Evolutionary conservation across 2,797 vertebrate genomes (phyloP).

Genomic region (Syndactyla subalaris): DNA sequence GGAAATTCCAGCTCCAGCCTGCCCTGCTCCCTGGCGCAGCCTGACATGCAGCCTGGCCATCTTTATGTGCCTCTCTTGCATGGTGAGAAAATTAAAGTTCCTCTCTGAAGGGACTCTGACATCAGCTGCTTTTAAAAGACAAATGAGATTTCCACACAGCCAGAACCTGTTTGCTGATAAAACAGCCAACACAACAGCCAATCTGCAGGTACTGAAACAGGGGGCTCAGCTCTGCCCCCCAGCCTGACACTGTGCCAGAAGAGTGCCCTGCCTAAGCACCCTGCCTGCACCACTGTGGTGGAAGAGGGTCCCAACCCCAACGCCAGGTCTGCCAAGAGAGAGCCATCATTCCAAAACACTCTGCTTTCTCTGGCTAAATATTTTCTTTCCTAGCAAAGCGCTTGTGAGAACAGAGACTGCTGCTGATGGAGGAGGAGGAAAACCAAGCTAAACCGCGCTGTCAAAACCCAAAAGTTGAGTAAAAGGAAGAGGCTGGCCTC

Average conservation of each 20-base stretch:
- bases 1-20: not conserved
- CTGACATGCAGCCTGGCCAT: no score
- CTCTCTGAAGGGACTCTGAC: not conserved
- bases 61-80: not conserved
- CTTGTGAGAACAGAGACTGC: not conserved
- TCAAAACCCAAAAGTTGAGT: not conserved
- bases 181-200: not conserved
- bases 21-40: not conserved
- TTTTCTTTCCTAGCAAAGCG: not conserved
- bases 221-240: not conserved
- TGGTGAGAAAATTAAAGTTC: not conserved
- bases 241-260: no score
- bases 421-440: not conserved
- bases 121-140: not conserved
- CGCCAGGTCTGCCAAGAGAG: accelerated
- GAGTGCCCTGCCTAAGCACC: not conserved
- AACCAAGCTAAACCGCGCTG: not conserved
- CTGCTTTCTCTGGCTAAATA: not conserved
- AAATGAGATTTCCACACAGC: not conserved
- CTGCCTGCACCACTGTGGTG: accelerated
- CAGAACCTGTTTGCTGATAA: not conserved
- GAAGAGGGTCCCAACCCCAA: not conserved
- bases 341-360: not conserved
- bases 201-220: not conserved
- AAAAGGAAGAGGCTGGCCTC: not conserved